A percentile compares a stretch with the other conserved stretches of the same genome.
Conservation (phyloP, 2,888 invertebrate species). For the Drosophila niveifrons region DNA sequence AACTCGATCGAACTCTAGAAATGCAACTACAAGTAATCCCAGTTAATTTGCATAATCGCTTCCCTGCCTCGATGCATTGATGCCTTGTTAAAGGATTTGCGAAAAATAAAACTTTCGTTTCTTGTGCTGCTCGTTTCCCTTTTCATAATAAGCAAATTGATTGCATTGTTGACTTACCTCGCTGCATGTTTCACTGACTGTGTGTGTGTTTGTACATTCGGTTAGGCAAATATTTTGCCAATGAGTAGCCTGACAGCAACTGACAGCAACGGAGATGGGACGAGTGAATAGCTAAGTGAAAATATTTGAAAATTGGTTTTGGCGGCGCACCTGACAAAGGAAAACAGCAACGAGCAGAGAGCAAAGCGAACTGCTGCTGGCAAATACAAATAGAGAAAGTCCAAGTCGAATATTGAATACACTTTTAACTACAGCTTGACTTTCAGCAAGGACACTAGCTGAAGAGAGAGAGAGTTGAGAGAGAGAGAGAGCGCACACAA, state of each 20-base stretch:
- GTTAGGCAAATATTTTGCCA: constrained; percentile 74
- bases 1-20: constrained; percentile 32
- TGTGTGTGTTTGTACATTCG: constrained; percentile 58
- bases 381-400: constrained; percentile 42
- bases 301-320: constrained; percentile 84
- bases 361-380: constrained; percentile 21
- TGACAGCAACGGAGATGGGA: constrained; percentile 42
- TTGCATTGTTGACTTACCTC: constrained; percentile 72
- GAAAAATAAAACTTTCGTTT: constrained; percentile 64
- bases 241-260: constrained; percentile 64
- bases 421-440: constrained; percentile 42
- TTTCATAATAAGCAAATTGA: constrained; percentile 64
- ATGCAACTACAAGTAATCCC: constrained; percentile 33
- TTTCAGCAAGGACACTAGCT: constrained; percentile 39
- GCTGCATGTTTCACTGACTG: constrained; percentile 17
- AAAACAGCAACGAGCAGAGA: constrained; percentile 57
- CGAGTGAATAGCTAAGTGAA: constrained; percentile 70
- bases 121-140: constrained; percentile 27
- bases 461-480: not conserved
- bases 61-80: constrained; percentile 34
- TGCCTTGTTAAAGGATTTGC: constrained; percentile 76
- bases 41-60: constrained; percentile 75
- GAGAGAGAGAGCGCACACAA: not conserved
- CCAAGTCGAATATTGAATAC: constrained; percentile 4
- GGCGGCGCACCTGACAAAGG: constrained; percentile 80